Conservation (phyloP, 2,797 vertebrate genomes). For the Diceros bicornis region DNA sequence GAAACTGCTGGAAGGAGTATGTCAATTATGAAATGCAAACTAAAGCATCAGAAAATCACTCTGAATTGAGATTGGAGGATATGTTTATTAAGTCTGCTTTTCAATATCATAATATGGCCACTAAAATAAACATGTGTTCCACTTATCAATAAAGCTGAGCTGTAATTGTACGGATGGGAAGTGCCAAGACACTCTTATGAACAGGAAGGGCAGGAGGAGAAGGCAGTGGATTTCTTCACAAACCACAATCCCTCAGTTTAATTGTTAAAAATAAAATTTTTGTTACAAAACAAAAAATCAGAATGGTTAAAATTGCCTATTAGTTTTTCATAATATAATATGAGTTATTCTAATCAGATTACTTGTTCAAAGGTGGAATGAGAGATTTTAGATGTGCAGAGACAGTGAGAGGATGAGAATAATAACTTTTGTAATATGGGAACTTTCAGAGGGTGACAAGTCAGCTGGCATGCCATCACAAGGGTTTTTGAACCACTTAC, state of each 20-base stretch:
- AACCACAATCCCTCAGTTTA: not conserved
- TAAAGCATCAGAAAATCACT: not conserved
- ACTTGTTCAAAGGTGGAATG: not conserved
- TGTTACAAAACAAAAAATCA: not conserved
- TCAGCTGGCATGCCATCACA: not conserved
- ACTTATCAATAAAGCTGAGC: not conserved
- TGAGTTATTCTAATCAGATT: slow-evolving; percentile 8
- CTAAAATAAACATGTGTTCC: not conserved
- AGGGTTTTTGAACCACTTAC: not conserved
- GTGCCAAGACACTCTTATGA: not conserved
- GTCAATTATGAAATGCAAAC: not conserved
- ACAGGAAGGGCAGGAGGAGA: not conserved
- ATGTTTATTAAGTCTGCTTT: not conserved
- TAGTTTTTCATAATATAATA: not conserved
- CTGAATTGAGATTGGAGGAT: not conserved
- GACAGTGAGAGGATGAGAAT: not conserved
- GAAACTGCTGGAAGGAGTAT: not conserved
- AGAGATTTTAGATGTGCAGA: not conserved
- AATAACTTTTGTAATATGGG: not conserved
- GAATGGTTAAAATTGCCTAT: not conserved
- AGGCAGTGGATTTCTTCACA: not conserved
- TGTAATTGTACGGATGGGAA: not conserved
- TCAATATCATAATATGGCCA: not conserved
- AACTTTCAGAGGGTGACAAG: not conserved
- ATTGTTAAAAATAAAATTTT: not conserved